Evolutionary conservation across 2,113 vertebrate species (phyloP).

Genomic region (Poecile atricapillus): DNA sequence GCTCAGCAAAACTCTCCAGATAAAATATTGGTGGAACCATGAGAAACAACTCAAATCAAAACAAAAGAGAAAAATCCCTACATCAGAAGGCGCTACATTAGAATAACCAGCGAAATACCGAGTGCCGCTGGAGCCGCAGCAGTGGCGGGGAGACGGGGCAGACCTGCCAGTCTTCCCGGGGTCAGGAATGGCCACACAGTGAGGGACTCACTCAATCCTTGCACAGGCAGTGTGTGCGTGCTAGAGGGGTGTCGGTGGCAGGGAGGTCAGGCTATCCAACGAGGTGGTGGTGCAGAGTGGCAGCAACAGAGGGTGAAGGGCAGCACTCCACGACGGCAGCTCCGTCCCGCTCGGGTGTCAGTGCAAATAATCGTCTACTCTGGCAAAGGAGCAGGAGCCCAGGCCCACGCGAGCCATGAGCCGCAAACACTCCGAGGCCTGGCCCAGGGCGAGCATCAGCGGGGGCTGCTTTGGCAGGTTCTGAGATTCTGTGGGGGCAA

Average conservation of each 20-base stretch:
- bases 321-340: constrained; percentile 43
- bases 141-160: not conserved
- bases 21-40: constrained; percentile 76
- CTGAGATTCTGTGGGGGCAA: constrained; percentile 86
- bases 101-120: constrained; percentile 65
- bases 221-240: constrained; percentile 12
- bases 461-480: constrained; percentile 98
- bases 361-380: constrained; percentile 99
- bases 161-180: constrained; percentile 44
- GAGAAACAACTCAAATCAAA: constrained; percentile 66
- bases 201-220: constrained; percentile 35
- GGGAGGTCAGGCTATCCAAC: not conserved
- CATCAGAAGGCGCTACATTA: constrained; percentile 66
- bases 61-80: constrained; percentile 64
- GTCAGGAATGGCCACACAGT: constrained; percentile 8
- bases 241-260: constrained; percentile 11
- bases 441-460: constrained; percentile 94
- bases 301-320: constrained; percentile 49
- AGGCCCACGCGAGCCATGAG: constrained; percentile 94
- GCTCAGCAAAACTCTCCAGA: constrained; percentile 78
- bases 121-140: constrained; percentile 54
- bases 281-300: constrained; percentile 43
- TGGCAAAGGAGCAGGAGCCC: constrained; percentile 98
- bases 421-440: constrained; percentile 96
- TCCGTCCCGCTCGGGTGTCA: constrained; percentile 70